Percentiles rank a stretch among this genome's conserved stretches.
phyloP scores from a whole-genome alignment of 2,113 vertebrate species.

The Mugil cephalus region DNA sequence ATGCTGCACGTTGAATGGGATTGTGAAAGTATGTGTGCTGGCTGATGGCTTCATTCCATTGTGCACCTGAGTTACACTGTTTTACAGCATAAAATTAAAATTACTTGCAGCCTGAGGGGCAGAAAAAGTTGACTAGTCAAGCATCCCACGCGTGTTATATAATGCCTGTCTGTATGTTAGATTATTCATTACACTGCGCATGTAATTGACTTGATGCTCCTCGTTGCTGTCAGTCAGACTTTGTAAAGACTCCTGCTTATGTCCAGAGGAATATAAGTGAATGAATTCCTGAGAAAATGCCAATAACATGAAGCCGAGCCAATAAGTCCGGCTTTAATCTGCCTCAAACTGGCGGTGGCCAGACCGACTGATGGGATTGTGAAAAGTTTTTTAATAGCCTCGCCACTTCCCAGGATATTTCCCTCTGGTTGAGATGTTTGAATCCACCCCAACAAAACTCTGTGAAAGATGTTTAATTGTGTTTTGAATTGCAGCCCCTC shows the following conservation, averaged over 20 bases:
- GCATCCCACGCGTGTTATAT: constrained; percentile 34
- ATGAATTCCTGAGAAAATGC: constrained; percentile 25
- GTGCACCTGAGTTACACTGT: not conserved
- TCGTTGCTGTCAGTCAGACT: constrained; percentile 42
- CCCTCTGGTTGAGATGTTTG: constrained; percentile 38
- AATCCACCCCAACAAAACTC: constrained; percentile 31
- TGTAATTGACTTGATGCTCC: constrained; percentile 2
- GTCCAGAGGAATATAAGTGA: not conserved
- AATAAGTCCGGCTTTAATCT: constrained; percentile 43
- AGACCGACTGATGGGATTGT: constrained; percentile 15
- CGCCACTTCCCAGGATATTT: constrained; percentile 36
- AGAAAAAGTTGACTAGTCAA: constrained; percentile 32
- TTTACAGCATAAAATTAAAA: constrained; percentile 22
- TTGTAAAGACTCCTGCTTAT: constrained; percentile 8
- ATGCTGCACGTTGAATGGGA: constrained; percentile 22
- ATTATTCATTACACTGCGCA: not conserved
- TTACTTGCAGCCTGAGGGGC: constrained; percentile 13
- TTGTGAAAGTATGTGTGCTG: constrained; percentile 13
- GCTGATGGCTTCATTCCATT: constrained; percentile 20
- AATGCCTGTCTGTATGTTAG: constrained; percentile 22
- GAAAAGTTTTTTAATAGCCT: constrained; percentile 43
- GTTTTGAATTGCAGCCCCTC: constrained; percentile 12
- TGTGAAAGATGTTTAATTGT: constrained; percentile 14
- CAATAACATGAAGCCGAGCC: not conserved
- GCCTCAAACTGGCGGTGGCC: not conserved